Percentiles rank a stretch among this genome's conserved stretches.
Evolutionary conservation across 2,113 vertebrate species (phyloP).

Genomic region (Varanus salvator): DNA sequence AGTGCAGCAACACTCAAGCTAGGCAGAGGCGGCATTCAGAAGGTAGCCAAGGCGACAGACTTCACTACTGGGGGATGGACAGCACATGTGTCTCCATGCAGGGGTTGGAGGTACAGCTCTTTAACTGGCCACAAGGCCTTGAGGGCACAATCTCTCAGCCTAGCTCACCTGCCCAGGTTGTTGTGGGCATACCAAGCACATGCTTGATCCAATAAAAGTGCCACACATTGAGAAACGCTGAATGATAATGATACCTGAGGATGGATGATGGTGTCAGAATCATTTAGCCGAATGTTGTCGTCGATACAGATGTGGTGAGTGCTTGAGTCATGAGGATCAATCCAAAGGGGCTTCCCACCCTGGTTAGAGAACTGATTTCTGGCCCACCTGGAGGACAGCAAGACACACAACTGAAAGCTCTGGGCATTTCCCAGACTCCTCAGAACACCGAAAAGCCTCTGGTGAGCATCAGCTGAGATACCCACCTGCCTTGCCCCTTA

Average conservation of each 20-base stretch:
- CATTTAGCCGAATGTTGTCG: constrained; percentile 87
- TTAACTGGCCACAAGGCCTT: accelerated
- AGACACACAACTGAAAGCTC: background rate
- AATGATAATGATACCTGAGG: constrained; percentile 78
- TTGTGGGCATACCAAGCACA: background rate
- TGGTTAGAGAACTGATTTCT: constrained; percentile 78
- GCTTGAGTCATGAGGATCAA: constrained; percentile 83
- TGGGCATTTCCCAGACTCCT: background rate
- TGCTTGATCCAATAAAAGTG: background rate
- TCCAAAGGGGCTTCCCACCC: constrained; percentile 90
- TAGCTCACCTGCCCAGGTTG: background rate
- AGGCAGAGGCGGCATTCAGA: constrained; percentile 1
- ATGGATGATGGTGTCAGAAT: constrained; percentile 84
- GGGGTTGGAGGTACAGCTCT: background rate
- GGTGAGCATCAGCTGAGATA: background rate
- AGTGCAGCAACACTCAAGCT: background rate
- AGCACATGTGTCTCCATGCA: background rate
- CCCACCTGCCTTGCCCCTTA: background rate
- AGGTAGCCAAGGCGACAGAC: background rate
- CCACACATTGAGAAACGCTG: background rate
- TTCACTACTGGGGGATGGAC: background rate
- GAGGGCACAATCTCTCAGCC: background rate
- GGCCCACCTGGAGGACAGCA: constrained; percentile 83
- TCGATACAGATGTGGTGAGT: constrained; percentile 92
- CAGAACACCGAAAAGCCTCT: background rate